Percentiles rank a stretch among this genome's conserved stretches.
phyloP scores from a whole-genome alignment of 2,113 vertebrate species.

The Limanda limanda region DNA sequence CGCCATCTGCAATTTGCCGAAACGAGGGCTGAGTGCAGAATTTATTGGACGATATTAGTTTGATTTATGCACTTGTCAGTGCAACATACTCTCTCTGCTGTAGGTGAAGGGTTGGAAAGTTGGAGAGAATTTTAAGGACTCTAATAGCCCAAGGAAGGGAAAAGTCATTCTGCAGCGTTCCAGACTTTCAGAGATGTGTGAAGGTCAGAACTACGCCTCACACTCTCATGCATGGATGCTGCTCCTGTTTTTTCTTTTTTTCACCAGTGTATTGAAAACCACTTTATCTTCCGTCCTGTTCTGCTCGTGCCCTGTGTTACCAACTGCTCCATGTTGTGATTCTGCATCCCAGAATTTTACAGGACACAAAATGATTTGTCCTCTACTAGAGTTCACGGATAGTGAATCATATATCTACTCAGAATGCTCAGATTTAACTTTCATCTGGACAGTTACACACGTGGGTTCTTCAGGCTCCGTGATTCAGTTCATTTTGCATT shows the following conservation, averaged over 20 bases:
- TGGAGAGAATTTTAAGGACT: constrained; percentile 60
- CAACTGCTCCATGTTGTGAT: not conserved
- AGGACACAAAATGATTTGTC: not conserved
- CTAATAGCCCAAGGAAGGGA: constrained; percentile 53
- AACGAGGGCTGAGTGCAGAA: constrained; percentile 19
- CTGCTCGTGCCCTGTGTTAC: not conserved
- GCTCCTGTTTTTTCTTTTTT: constrained; percentile 1
- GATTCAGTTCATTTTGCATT: no score
- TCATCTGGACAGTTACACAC: not conserved
- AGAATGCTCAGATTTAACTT: not conserved
- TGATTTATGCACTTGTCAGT: constrained; percentile 61
- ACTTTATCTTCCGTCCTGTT: constrained; percentile 10
- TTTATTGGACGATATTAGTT: constrained; percentile 47
- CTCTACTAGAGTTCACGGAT: not conserved
- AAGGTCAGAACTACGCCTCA: constrained; percentile 57
- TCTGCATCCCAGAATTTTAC: not conserved
- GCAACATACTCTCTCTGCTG: constrained; percentile 35
- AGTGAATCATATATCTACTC: not conserved
- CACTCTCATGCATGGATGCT: constrained; percentile 44
- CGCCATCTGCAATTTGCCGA: constrained; percentile 25
- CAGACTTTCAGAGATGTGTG: constrained; percentile 49
- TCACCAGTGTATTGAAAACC: constrained; percentile 28
- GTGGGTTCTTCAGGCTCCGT: no score
- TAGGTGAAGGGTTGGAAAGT: constrained; percentile 48
- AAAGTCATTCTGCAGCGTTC: constrained; percentile 45